A percentile compares a stretch with the other conserved stretches of the same genome.
Conservation (phyloP, 2,113 vertebrate species). For the Salvelinus sp. region DNA sequence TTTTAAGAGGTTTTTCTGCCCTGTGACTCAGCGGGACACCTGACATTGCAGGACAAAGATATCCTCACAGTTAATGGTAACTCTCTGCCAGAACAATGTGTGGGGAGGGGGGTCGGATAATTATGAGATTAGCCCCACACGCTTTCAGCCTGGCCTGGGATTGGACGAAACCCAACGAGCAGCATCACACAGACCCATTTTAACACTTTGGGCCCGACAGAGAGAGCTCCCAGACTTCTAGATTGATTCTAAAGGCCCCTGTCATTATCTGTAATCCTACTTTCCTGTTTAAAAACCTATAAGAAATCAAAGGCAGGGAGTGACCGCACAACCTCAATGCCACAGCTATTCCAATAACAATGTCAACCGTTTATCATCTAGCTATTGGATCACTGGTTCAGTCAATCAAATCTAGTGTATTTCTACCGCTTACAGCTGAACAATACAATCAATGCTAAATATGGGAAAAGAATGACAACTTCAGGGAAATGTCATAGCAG, state of each 20-base stretch:
- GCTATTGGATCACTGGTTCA: slow-evolving; percentile 42
- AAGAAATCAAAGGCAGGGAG: slow-evolving; percentile 69
- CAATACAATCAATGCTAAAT: slow-evolving; percentile 52
- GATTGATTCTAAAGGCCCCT: slow-evolving; percentile 69
- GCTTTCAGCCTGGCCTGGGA: slow-evolving; percentile 75
- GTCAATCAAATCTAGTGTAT: slow-evolving; percentile 1
- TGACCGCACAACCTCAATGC: slow-evolving; percentile 53
- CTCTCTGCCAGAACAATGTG: slow-evolving; percentile 82
- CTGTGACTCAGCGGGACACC: slow-evolving; percentile 68
- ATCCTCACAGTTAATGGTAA: slow-evolving; percentile 79
- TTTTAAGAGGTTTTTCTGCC: slow-evolving; percentile 36
- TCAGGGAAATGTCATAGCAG: slow-evolving; percentile 11
- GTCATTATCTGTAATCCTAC: slow-evolving; percentile 75
- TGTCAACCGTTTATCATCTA: slow-evolving; percentile 60
- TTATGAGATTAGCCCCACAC: slow-evolving; percentile 86
- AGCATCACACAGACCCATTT: slow-evolving; percentile 77
- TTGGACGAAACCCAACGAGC: slow-evolving; percentile 80
- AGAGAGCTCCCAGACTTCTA: slow-evolving; percentile 59
- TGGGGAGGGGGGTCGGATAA: slow-evolving; percentile 74
- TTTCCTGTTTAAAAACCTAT: slow-evolving; percentile 73
- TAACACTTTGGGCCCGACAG: slow-evolving; percentile 71
- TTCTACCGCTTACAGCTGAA: slow-evolving; percentile 29
- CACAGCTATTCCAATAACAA: slow-evolving; percentile 64
- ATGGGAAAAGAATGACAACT: slow-evolving; percentile 32
- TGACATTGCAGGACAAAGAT: slow-evolving; percentile 77